These are phyloP conservation scores for Chydorus sphaericus DNA, from an alignment of 2,888 invertebrate genomes.

Conservation along the genomic window DNA sequence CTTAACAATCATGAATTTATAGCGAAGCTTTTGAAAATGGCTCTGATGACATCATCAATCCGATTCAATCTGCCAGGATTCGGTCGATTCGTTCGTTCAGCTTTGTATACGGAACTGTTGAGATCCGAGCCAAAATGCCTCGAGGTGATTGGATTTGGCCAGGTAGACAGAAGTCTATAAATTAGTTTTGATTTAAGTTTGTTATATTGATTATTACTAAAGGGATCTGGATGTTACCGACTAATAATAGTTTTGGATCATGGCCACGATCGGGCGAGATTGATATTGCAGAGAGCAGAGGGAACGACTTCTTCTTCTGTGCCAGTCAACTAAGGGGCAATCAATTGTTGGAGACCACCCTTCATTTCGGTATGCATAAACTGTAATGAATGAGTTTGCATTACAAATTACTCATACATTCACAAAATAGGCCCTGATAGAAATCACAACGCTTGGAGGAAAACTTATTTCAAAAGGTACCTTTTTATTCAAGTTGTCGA, in stretches of 20 bases:
- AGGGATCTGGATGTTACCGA: slow-evolving; percentile 28
- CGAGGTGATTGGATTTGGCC: slow-evolving; percentile 29
- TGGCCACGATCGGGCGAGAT: slow-evolving; percentile 32
- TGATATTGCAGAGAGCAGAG: slow-evolving; percentile 29
- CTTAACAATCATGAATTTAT: too few relatives aligned
- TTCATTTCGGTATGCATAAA: slow-evolving; percentile 33
- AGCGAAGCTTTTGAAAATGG: too few relatives aligned
- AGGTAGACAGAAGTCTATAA: too few relatives aligned
- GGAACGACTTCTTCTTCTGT: slow-evolving; percentile 22
- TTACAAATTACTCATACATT: too few relatives aligned
- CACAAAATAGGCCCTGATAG: slow-evolving; percentile 22
- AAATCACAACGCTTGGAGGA: slow-evolving; percentile 21
- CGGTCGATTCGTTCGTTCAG: slow-evolving; percentile 20
- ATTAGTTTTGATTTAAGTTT: too few relatives aligned
- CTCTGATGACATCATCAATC: slow-evolving; percentile 21
- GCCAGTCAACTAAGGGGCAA: slow-evolving; percentile 16
- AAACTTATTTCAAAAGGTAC: slow-evolving; percentile 22
- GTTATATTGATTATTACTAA: not conserved
- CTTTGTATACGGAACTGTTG: slow-evolving; percentile 25
- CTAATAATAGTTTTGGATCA: slow-evolving; percentile 25
- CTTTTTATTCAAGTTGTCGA: too few relatives aligned
- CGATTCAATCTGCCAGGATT: slow-evolving; percentile 25
- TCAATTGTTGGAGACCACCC: slow-evolving; percentile 26
- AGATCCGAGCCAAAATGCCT: slow-evolving; percentile 25
- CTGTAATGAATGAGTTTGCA: too few relatives aligned